A percentile compares a stretch with the other conserved stretches of the same genome.
Conservation (phyloP, 2,797 vertebrate genomes). For the Manis pentadactyla region DNA sequence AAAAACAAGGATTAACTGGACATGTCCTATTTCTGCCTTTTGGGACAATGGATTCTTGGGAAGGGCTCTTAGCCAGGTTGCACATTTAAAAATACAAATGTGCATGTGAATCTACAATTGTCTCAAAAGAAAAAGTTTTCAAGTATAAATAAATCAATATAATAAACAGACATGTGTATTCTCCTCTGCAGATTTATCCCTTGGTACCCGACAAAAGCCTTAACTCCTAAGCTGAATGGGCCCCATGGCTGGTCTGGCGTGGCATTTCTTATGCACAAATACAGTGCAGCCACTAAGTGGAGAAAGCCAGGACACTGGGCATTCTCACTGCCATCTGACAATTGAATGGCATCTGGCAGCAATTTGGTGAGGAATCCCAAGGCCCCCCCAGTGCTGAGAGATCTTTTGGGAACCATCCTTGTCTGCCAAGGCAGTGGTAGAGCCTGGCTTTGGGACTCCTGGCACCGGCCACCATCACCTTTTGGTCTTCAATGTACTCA, state of each 20-base stretch:
- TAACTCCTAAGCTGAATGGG: neutral
- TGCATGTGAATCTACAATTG: neutral
- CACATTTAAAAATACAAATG: conserved; percentile 9
- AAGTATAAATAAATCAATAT: neutral
- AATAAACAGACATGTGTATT: neutral
- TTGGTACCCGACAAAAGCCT: neutral
- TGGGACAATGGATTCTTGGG: neutral
- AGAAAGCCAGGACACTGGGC: neutral
- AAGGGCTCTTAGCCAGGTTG: neutral
- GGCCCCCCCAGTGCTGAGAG: neutral
- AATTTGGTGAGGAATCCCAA: conserved; percentile 17
- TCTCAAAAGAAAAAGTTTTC: conserved; percentile 23
- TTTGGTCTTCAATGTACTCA: conserved; percentile 91
- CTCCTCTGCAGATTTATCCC: neutral
- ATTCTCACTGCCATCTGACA: neutral
- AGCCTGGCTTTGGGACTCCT: conserved; percentile 31
- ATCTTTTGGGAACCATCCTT: neutral
- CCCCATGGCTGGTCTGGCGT: neutral
- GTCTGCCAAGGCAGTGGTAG: neutral
- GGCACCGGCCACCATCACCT: conserved; percentile 79
- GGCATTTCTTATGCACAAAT: neutral
- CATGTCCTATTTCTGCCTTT: conserved; percentile 4
- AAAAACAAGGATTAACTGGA: conserved; percentile 42
- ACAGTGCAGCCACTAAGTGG: neutral
- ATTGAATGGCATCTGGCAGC: neutral